Conservation (phyloP, 2,888 invertebrate genomes). For the Morinoia aosen region DNA sequence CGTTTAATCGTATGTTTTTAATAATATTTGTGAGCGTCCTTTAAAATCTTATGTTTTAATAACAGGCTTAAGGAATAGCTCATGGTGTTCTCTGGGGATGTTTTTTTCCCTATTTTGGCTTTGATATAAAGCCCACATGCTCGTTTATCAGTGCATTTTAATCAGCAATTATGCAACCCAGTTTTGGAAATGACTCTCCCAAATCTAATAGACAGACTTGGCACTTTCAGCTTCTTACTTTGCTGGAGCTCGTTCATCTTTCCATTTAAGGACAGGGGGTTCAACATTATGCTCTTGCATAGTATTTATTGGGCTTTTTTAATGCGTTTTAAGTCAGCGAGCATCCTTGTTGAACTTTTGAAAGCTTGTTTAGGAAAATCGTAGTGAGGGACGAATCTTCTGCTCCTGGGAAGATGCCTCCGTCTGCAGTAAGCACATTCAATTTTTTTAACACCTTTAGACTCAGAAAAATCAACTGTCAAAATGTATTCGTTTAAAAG, state of each 20-base stretch:
- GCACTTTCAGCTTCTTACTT: neutral
- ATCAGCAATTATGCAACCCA: neutral
- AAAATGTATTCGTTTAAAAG: neutral
- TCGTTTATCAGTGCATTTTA: neutral
- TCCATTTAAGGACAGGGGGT: neutral
- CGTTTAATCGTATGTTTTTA: too few relatives aligned
- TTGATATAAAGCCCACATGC: neutral
- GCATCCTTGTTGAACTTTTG: neutral
- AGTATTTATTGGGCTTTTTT: neutral
- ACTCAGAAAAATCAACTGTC: neutral
- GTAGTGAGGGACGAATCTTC: neutral
- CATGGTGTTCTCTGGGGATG: neutral
- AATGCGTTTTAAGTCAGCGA: neutral
- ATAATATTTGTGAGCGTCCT: neutral
- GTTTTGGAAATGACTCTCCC: neutral
- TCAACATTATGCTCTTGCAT: neutral
- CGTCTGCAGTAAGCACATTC: neutral
- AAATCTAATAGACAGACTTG: neutral
- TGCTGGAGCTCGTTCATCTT: neutral
- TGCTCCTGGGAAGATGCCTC: neutral
- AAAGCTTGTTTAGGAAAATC: neutral
- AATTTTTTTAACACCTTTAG: neutral
- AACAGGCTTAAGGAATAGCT: neutral
- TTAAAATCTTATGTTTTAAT: neutral
- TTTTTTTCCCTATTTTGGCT: neutral